Base-by-base conservation (phyloP, 2,797 vertebrate genomes). In the Sebastolobus altivelis region DNA sequence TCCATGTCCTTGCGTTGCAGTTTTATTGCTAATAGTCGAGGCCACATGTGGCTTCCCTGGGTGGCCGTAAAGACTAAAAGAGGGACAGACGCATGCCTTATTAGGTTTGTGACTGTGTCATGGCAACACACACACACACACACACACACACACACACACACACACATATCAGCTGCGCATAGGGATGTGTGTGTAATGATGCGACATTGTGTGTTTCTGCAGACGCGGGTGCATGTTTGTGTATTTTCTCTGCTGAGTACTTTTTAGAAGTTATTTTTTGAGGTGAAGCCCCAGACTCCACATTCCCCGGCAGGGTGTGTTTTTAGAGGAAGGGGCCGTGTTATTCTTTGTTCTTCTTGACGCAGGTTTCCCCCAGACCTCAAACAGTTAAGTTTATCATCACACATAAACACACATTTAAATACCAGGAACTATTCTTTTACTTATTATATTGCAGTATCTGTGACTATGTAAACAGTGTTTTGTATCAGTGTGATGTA, bases 321-420 rank as follows among this genome's bases (percentile, higher is more conserved):
- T 81, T 88, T 82, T 13, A 70, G 52, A 92, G 90, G 88, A 94
- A 93, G 87, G 73, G 82, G 76, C 78, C 80, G 0, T 86, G 90
- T 87, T 90, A 58, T 85, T 81, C 83, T 92, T 90, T 83, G 77
- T 79, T 83, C 81, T 82, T 77, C 86, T 83, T 79, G 84, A 79
- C 62, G 69, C 74, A 72, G 22, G 83, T 85, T 87, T 88, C 79
- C 84, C 68, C 68, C 52, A 73, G 73, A 87, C 83, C 77, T 86
- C 70, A 71, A 56, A 88, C 73, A 62, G 59, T 81, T 62, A 40
- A 80, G 74, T 79, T 93, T 88, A 91, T 90, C 89, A 54, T 66
- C 84, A 60, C 75, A 74, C 8, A 65, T 55, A 75, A 82, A 82
- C 70, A 58, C 38, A 5, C 35, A 40, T 72, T 72, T 59, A 71